phyloP scores from a whole-genome alignment of 2,888 invertebrate genomes.

The Xestia c-nigrum region DNA sequence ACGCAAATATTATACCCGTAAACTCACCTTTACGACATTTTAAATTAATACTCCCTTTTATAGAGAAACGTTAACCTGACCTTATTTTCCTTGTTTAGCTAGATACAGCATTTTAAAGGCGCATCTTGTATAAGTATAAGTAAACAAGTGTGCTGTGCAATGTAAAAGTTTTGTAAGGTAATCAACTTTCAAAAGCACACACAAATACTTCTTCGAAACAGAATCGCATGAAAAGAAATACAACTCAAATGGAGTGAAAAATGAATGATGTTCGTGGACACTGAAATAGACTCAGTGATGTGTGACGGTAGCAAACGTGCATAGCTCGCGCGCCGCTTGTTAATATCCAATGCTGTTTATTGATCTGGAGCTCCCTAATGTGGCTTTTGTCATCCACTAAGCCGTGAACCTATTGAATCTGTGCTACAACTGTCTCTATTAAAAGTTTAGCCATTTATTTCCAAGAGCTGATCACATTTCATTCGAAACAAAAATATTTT shows the following conservation, averaged over 20 bases:
- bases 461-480: constrained; percentile 10
- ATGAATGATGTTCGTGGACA: constrained; percentile 63
- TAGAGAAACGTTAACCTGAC: constrained; percentile 28
- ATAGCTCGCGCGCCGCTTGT: constrained; percentile 52
- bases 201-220: constrained; percentile 10
- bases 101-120: constrained; percentile 22
- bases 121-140: background rate
- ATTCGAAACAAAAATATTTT: constrained; percentile 29
- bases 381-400: constrained; percentile 68
- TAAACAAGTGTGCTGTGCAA: background rate
- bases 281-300: constrained; percentile 68
- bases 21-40: constrained; percentile 65
- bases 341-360: constrained; percentile 74
- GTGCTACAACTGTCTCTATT: constrained; percentile 46
- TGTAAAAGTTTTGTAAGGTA: background rate
- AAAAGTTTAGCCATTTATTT: constrained; percentile 34
- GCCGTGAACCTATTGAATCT: constrained; percentile 69
- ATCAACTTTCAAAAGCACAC: background rate
- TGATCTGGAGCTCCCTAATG: constrained; percentile 73
- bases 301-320: constrained; percentile 63
- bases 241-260: constrained; percentile 66
- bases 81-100: constrained; percentile 23
- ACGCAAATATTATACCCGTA: constrained; percentile 76
- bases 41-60: constrained; percentile 53
- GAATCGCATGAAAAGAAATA: constrained; percentile 34